Evolutionary conservation across 2,888 invertebrate genomes (phyloP), one percentile per base, ranked within the genome.

Genomic region (Himalopsyche tibetana): DNA sequence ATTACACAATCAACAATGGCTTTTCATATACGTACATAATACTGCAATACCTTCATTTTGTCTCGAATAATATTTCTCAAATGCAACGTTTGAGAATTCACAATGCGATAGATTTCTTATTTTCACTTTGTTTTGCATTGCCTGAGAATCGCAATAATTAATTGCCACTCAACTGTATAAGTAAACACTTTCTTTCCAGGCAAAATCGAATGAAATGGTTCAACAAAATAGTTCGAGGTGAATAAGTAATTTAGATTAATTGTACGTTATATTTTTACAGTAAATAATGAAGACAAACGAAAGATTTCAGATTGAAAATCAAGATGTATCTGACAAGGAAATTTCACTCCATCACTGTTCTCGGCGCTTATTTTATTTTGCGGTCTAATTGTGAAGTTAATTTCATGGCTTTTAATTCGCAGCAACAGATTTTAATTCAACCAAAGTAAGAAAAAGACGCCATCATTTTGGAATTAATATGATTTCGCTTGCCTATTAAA

Each of bases 381-480:
- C 83, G 83, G 83, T 83, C 83, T 83, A 69, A 19, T 83, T 74
- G 45, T 42, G 12, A 45, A 45, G 15, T 40, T 69, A 83, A 83
- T 83, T 83, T 83, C 63, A 83, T 69, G 55, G 38, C 83, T 38
- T 63, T 83, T 63, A 83, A 83, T 83, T 83, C 63, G 17, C 56
- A 69, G 36, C 38, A 42, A 82, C 38, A n/a, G 55, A 36, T 28
- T 55, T 82, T 55, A 55, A 69, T 69, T 69, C 69, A 36, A 69
- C 36, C 36, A 36, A 74, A 36, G 74, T 74, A 74, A 15, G 38
- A 74, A 74, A 28, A 74, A 69, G 19, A 69, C 36, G 69, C 69
- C 69, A 74, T 74, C 74, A 74, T 38, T 74, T 38, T 74, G 74
- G 3, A 74, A 74, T 15, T 74, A 74, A 36, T 74, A 38, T 36